Evolutionary conservation across 2,888 invertebrate genomes (phyloP).

Genomic region (Lepidocyrtoides sp.): DNA sequence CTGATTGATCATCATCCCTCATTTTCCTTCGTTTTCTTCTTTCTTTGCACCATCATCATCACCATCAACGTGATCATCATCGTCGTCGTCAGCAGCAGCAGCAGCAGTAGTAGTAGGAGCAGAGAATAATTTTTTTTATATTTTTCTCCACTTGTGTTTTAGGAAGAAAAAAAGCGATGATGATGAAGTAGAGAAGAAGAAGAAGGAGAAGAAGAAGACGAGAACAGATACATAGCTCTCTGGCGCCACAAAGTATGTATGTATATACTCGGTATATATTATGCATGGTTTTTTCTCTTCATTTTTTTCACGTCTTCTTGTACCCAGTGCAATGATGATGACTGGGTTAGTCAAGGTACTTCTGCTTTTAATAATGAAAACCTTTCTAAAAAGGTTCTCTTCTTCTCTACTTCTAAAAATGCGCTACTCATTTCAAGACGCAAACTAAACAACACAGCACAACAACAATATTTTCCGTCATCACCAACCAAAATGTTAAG

Average conservation of each 20-base stretch:
- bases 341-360: conserved; percentile 72
- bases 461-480: conserved; percentile 17
- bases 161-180: conserved; percentile 50
- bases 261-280: conserved; percentile 20
- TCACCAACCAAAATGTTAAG: conserved; percentile 15
- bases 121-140: conserved; percentile 23
- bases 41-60: conserved; percentile 9
- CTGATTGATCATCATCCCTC: conserved; percentile 74
- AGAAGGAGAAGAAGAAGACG: conserved; percentile 63
- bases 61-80: neutral
- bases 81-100: neutral
- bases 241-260: conserved; percentile 74
- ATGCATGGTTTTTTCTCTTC: conserved; percentile 48
- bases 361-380: conserved; percentile 72
- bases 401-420: conserved; percentile 46
- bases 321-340: conserved; percentile 1
- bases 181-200: conserved; percentile 22
- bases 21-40: conserved; percentile 24
- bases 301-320: conserved; percentile 1
- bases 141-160: conserved; percentile 49
- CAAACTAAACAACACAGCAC: neutral
- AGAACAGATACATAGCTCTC: conserved; percentile 75
- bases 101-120: neutral
- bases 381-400: conserved; percentile 62
- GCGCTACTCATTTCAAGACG: conserved; percentile 6